These are phyloP conservation scores for Chionomys nivalis DNA, from an alignment of 2,113 vertebrate genomes.

Conservation along the genomic window DNA sequence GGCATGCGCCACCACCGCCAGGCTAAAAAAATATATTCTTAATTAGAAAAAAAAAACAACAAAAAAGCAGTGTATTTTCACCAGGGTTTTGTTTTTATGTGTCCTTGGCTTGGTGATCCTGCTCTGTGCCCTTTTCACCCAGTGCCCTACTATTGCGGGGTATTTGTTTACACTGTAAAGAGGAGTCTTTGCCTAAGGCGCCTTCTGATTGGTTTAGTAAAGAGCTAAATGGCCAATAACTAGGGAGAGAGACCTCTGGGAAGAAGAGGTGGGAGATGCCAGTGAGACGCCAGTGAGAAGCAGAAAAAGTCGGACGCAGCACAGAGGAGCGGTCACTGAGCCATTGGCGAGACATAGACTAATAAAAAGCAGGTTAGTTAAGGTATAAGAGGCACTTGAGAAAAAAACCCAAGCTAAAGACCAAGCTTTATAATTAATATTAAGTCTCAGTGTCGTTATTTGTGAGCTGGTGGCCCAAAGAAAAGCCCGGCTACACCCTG, in stretches of 20 bases:
- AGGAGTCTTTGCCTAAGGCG: not conserved
- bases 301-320: not conserved
- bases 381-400: not conserved
- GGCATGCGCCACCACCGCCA: no score
- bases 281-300: not conserved
- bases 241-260: not conserved
- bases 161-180: not conserved
- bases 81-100: not conserved
- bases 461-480: not conserved
- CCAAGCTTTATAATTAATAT: not conserved
- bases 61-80: not conserved
- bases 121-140: not conserved
- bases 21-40: not conserved
- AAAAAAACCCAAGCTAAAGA: not conserved
- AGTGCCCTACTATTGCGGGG: not conserved
- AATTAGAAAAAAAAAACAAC: not conserved
- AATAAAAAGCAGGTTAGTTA: not conserved
- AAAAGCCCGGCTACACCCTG: not conserved
- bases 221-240: not conserved
- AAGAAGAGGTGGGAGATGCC: not conserved
- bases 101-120: not conserved
- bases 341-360: not conserved
- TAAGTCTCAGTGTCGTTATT: not conserved
- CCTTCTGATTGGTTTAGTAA: not conserved
- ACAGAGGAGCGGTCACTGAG: not conserved